Evolutionary conservation across 1,140 invertebrate genomes (phyloP), one percentile per base, ranked within the genome.

Genomic region (Aphelinus certus): DNA sequence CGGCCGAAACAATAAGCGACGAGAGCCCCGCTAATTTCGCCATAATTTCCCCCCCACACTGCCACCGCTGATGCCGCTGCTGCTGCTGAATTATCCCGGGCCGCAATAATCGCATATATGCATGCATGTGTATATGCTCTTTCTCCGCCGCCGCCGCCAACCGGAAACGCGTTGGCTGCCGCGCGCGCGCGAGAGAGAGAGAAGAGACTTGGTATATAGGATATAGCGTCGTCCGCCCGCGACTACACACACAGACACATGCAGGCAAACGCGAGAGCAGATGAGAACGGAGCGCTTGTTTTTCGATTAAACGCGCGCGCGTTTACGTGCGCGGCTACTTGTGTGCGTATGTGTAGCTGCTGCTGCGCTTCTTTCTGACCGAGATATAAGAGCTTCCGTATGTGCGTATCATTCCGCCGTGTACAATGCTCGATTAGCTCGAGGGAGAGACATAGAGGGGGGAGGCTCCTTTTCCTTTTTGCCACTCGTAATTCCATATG

Each of bases 21-120:
- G 26, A 26, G 26, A 42, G 46, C 26, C 64, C 75, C 69, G 56
- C 68, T 67, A 72, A 76, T 76, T 76, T 76, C 69, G 46, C 67
- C 73, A 46, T 57, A 65, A 70, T 70, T 71, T 75, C 61, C 62
- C 49, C 63, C 6, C 7, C 57, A 7, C 57, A 4, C 3, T 10
- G 7, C 7, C 57, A 1, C 5, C 26, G 26, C 26, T 26, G 26
- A 26, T 26, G 26, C 26, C 26, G 26, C 26, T 26, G 26, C 26
- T 26, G 26, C 26, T 45, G 7, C 65, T 46, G 65, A 67, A 66
- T 73, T 66, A 69, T 68, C 49, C 57, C 51, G 10, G 72, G 45
- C 51, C 10, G 67, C 43, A 53, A 66, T 76, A 71, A 71, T 70
- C 67, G 73, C 62, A 42, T n/a, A 57, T 53, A 76, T 66, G 56